Conservation (phyloP, 2,888 invertebrate genomes). For the Stenolophus ochropezus region DNA sequence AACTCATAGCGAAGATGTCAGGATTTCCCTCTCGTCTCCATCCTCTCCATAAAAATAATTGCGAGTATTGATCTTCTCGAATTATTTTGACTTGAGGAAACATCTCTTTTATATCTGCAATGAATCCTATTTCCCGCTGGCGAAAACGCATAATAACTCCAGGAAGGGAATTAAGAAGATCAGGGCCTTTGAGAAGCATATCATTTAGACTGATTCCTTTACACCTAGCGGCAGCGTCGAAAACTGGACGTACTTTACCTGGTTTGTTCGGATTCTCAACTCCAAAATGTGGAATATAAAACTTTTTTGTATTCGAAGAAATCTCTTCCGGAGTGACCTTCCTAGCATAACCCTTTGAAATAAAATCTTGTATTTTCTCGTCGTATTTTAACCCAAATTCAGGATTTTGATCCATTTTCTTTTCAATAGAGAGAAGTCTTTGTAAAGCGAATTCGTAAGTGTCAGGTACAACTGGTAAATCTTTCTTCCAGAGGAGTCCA, state of each 20-base stretch:
- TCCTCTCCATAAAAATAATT: no score
- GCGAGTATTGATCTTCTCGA: no score
- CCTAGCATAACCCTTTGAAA: conserved; percentile 62
- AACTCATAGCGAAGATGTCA: no score
- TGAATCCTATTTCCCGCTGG: conserved; percentile 67
- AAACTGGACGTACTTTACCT: conserved; percentile 65
- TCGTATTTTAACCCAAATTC: not conserved
- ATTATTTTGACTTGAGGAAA: no score
- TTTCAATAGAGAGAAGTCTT: conserved; percentile 62
- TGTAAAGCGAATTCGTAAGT: conserved; percentile 62
- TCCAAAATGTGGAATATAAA: conserved; percentile 66
- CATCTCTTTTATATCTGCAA: no score
- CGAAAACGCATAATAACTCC: conserved; percentile 69
- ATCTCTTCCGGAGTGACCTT: conserved; percentile 7
- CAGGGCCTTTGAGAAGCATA: conserved; percentile 67
- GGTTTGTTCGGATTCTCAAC: conserved; percentile 66
- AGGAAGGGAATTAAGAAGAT: conserved; percentile 66
- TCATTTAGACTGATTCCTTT: conserved; percentile 66
- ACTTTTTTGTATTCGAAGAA: conserved; percentile 56
- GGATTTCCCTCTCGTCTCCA: no score
- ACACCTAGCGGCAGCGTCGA: conserved; percentile 67
- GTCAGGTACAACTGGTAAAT: conserved; percentile 62
- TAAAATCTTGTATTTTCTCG: conserved; percentile 59
- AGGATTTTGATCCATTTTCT: conserved; percentile 50
- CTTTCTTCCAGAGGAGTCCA: conserved; percentile 63